Percentiles rank a stretch among this genome's conserved stretches.
phyloP scores from a whole-genome alignment of 1,140 invertebrate species.

The Parapsyche elsis region DNA sequence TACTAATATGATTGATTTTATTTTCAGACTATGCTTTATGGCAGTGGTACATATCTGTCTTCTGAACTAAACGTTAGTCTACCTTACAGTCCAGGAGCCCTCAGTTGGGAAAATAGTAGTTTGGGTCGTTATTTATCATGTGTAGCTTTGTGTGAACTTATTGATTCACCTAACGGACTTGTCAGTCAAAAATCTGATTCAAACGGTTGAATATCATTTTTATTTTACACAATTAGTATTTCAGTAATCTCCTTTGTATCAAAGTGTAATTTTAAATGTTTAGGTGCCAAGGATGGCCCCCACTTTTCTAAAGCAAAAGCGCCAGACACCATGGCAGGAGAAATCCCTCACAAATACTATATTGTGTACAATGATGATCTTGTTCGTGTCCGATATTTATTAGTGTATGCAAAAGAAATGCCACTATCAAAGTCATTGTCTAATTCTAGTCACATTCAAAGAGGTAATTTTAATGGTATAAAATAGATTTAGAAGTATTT shows the following conservation, averaged over 20 bases:
- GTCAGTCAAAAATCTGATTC: conserved; percentile 25
- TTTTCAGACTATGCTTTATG: conserved; percentile 75
- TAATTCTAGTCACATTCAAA: not conserved
- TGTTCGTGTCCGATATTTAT: conserved; percentile 79
- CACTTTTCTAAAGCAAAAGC: conserved; percentile 18
- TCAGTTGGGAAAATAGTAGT: conserved; percentile 78
- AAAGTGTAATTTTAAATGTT: conserved; percentile 7
- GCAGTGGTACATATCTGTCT: conserved; percentile 81
- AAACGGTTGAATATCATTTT: conserved; percentile 3
- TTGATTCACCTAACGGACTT: conserved; percentile 75
- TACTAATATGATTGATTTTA: not conserved
- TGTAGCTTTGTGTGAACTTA: conserved; percentile 82
- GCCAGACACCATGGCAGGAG: conserved; percentile 62
- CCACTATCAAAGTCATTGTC: conserved; percentile 7
- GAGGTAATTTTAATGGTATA: no score
- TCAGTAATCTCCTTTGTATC: no score
- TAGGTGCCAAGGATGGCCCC: conserved; percentile 3
- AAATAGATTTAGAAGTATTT: no score
- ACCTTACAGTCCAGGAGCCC: conserved; percentile 75
- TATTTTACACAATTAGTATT: no score
- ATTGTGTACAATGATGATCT: conserved; percentile 81
- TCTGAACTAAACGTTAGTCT: conserved; percentile 77
- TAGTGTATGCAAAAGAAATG: conserved; percentile 75
- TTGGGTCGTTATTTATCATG: conserved; percentile 79
- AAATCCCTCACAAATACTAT: conserved; percentile 78